These are phyloP conservation scores for Columbina picui DNA, from an alignment of 2,113 vertebrate species.

Conservation along the genomic window DNA sequence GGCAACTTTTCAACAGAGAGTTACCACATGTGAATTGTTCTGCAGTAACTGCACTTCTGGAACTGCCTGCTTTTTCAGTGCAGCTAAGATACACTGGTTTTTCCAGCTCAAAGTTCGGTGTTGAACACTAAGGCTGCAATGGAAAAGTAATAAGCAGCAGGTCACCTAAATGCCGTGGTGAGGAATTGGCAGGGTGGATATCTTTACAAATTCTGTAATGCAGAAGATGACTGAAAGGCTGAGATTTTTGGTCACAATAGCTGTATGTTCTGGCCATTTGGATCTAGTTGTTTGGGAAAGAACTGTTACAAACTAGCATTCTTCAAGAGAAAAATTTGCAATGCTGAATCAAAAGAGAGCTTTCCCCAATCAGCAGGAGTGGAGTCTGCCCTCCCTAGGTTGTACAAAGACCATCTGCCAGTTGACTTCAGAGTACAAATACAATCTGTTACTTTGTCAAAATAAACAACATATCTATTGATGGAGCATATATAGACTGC, in stretches of 20 bases:
- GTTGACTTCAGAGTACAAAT: neutral
- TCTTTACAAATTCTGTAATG: neutral
- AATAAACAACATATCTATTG: conserved; percentile 23
- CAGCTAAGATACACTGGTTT: neutral
- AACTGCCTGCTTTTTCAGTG: neutral
- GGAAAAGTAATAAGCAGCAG: neutral
- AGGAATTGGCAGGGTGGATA: neutral
- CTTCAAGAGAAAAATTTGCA: neutral
- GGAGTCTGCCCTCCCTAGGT: neutral
- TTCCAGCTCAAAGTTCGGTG: neutral
- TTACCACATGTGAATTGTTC: neutral
- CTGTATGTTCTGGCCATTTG: accelerated
- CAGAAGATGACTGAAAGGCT: neutral
- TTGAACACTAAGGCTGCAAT: neutral
- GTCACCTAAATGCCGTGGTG: neutral
- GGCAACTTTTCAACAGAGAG: neutral
- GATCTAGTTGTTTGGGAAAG: too few relatives aligned
- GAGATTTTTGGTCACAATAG: neutral
- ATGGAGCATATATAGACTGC: neutral
- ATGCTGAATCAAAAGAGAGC: neutral
- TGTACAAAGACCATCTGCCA: conserved; percentile 48
- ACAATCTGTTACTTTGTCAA: conserved; percentile 59
- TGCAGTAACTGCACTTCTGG: neutral
- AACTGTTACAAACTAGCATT: neutral
- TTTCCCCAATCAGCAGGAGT: neutral